phyloP scores from a whole-genome alignment of 2,888 invertebrate genomes.

The Molorchus minor region DNA sequence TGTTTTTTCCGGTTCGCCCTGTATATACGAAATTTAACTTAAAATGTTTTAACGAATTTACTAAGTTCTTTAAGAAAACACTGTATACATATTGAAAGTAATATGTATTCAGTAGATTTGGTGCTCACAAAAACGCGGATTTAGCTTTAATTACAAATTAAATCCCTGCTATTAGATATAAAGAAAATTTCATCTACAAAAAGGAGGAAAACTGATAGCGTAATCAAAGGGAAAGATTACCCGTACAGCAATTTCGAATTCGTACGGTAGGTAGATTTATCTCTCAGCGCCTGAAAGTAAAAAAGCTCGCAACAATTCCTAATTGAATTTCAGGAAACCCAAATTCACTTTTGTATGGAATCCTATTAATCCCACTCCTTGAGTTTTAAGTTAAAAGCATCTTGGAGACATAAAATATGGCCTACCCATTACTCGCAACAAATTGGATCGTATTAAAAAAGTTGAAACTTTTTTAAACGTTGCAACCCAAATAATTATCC shows the following conservation, averaged over 20 bases:
- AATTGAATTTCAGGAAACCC: conserved; percentile 27
- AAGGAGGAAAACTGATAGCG: conserved; percentile 16
- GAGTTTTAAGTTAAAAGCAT: conserved; percentile 22
- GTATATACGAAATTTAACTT: too few relatives aligned
- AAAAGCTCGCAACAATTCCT: conserved; percentile 26
- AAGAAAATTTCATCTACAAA: conserved; percentile 8
- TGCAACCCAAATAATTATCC: neutral
- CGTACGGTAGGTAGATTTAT: conserved; percentile 21
- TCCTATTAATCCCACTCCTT: conserved; percentile 32
- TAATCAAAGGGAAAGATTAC: conserved; percentile 18
- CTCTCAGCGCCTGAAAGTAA: conserved; percentile 15
- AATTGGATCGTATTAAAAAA: conserved; percentile 4
- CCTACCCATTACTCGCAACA: conserved; percentile 8
- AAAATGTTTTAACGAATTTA: too few relatives aligned
- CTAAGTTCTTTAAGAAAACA: too few relatives aligned
- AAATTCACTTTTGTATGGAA: conserved; percentile 24
- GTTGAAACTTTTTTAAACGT: neutral
- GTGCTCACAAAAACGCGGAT: too few relatives aligned
- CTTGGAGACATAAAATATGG: conserved; percentile 5
- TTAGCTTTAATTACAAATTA: conserved; percentile 2
- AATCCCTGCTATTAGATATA: neutral
- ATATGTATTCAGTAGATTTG: too few relatives aligned
- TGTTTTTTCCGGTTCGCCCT: too few relatives aligned
- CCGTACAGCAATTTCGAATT: conserved; percentile 21
- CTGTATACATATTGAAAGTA: too few relatives aligned